Evolutionary conservation across 2,797 vertebrate genomes (phyloP).

Genomic region (Hydrophis major): DNA sequence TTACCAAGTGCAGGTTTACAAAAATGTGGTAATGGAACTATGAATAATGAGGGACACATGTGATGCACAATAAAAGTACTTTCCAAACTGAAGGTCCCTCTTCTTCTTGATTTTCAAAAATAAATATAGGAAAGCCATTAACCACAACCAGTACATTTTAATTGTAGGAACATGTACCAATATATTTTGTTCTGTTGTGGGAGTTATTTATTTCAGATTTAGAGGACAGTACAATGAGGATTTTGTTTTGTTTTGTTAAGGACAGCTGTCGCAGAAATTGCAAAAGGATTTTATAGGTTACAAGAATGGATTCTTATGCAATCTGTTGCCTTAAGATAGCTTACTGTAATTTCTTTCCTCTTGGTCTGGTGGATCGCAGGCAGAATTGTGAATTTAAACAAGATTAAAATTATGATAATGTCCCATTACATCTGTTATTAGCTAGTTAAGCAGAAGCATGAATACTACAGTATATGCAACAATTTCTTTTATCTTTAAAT

Average conservation of each 20-base stretch:
- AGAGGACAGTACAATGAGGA: conserved; percentile 51
- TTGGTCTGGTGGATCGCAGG: conserved; percentile 55
- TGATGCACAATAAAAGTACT: neutral
- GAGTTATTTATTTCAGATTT: conserved; percentile 60
- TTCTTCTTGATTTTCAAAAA: conserved; percentile 38
- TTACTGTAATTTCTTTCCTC: conserved; percentile 53
- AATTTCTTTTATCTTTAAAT: conserved; percentile 19
- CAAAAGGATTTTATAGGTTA: conserved; percentile 63
- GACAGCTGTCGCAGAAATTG: conserved; percentile 65
- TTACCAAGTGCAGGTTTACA: neutral
- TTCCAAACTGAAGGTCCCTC: conserved; percentile 9
- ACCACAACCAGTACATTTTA: conserved; percentile 28
- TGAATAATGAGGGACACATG: neutral
- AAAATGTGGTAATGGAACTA: neutral
- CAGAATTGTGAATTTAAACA: conserved; percentile 68
- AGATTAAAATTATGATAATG: conserved; percentile 67
- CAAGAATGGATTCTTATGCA: conserved; percentile 61
- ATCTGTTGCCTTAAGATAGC: conserved; percentile 64
- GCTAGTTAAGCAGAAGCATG: conserved; percentile 49
- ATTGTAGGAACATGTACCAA: conserved; percentile 8
- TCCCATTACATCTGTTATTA: conserved; percentile 54
- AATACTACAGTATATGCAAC: conserved; percentile 43
- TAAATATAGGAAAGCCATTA: conserved; percentile 34
- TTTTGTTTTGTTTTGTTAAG: conserved; percentile 62
- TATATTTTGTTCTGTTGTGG: conserved; percentile 28